Conservation (phyloP, 2,888 invertebrate species). For the Tipula unca region DNA sequence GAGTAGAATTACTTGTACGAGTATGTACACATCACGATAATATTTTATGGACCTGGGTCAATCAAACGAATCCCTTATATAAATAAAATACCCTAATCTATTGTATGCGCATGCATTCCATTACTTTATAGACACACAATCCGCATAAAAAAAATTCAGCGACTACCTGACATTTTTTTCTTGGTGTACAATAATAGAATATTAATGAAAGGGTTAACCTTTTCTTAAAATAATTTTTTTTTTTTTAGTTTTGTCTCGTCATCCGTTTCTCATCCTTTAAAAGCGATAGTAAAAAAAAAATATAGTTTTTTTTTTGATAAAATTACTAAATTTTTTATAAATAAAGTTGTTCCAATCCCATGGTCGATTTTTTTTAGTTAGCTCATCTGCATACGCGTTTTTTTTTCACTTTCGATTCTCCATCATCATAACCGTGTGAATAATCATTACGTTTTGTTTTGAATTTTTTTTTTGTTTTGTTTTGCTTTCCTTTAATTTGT, state of each 20-base stretch:
- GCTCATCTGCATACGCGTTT: background rate
- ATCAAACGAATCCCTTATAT: background rate
- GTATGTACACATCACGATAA: too few relatives aligned
- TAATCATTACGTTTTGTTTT: background rate
- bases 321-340: background rate
- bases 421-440: background rate
- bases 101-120: background rate
- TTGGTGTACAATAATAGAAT: background rate
- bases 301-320: background rate
- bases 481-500: background rate
- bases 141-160: background rate
- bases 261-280: conserved; percentile 3
- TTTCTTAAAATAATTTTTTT: background rate
- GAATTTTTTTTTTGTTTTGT: background rate
- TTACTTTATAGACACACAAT: background rate
- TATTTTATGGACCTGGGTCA: background rate
- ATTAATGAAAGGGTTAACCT: background rate
- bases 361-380: background rate
- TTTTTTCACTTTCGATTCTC: background rate
- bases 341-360: background rate
- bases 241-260: background rate
- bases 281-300: background rate
- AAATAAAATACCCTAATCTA: background rate
- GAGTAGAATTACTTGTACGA: background rate
- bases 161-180: background rate